phyloP scores from a whole-genome alignment of 2,113 vertebrate genomes.

The Catharus minimus region DNA sequence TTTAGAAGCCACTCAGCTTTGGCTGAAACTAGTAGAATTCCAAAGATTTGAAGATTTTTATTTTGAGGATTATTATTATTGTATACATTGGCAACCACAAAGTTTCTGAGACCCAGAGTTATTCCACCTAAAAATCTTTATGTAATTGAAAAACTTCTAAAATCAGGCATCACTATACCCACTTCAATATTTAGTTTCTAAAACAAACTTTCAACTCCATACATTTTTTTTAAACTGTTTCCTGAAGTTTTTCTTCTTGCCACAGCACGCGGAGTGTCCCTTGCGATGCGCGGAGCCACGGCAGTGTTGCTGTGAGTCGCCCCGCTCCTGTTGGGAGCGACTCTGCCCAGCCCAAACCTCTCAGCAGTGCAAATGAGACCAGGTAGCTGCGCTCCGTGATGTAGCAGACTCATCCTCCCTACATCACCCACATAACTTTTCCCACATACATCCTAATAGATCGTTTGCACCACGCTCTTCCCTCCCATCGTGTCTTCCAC shows the following conservation, averaged over 20 bases:
- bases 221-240: background rate
- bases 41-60: background rate
- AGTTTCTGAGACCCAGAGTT: background rate
- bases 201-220: background rate
- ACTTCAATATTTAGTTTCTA: background rate
- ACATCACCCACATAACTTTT: slow-evolving; percentile 10
- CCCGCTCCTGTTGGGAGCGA: slow-evolving; percentile 81
- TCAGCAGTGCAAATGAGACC: slow-evolving; percentile 88
- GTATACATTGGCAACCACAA: background rate
- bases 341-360: slow-evolving; percentile 81
- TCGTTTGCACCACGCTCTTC: background rate
- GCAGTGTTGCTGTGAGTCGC: slow-evolving; percentile 82
- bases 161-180: background rate
- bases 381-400: slow-evolving; percentile 81
- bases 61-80: background rate
- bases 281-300: slow-evolving; percentile 88
- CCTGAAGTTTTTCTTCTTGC: slow-evolving; percentile 85
- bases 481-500: background rate
- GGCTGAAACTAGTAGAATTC: background rate
- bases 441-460: background rate
- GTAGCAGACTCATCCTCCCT: slow-evolving; percentile 25
- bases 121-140: background rate
- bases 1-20: background rate
- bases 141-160: background rate
- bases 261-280: slow-evolving; percentile 90